phyloP scores from a whole-genome alignment of 2,113 vertebrate genomes.

The Athene noctua region DNA sequence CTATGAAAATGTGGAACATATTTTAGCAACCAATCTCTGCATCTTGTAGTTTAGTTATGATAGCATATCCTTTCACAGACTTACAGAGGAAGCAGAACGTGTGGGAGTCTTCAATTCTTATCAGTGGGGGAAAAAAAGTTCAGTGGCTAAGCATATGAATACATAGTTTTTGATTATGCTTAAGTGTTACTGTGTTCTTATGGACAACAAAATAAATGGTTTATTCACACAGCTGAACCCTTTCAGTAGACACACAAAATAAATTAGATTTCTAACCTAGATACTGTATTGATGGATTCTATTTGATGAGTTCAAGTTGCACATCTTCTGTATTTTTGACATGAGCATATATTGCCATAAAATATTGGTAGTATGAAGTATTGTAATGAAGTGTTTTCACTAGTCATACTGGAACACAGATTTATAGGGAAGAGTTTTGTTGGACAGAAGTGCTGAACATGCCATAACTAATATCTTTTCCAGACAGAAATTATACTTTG shows the following conservation, averaged over 20 bases:
- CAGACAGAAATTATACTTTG: constrained; percentile 23
- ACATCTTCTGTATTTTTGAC: constrained; percentile 6
- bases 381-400: constrained; percentile 29
- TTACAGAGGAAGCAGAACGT: background rate
- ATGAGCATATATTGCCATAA: background rate
- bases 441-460: background rate
- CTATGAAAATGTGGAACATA: background rate
- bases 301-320: constrained; percentile 19
- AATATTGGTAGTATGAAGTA: background rate
- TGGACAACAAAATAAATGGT: background rate
- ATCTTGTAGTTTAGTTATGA: background rate
- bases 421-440: constrained; percentile 38
- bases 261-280: background rate
- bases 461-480: constrained; percentile 5
- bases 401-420: background rate
- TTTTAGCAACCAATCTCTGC: background rate
- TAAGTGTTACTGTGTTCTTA: background rate
- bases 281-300: background rate
- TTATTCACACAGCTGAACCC: background rate
- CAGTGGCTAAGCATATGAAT: background rate
- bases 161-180: background rate
- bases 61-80: background rate
- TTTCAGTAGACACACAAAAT: background rate
- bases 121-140: background rate
- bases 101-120: background rate